These are phyloP conservation scores for Drosophila siamana DNA, from an alignment of 2,888 invertebrate genomes.

Conservation along the genomic window DNA sequence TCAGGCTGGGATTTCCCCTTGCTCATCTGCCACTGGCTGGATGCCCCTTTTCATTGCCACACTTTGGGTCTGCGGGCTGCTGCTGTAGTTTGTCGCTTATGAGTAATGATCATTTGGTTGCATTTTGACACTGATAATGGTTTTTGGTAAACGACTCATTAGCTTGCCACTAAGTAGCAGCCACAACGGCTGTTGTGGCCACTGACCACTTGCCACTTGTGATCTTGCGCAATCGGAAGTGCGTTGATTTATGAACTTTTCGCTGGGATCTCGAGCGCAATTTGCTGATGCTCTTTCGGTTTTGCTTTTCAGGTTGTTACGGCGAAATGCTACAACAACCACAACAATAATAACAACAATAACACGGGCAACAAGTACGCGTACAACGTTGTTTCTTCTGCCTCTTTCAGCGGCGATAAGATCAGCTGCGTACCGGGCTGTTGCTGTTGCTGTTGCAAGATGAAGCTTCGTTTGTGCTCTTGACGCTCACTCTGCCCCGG, in stretches of 20 bases:
- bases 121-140: conserved; percentile 78
- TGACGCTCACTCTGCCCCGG: conserved; percentile 25
- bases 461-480: conserved; percentile 14
- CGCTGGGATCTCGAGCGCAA: conserved; percentile 48
- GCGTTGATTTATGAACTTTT: conserved; percentile 71
- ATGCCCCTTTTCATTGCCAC: conserved; percentile 7
- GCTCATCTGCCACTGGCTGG: conserved; percentile 2
- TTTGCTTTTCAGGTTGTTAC: conserved; percentile 24
- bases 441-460: conserved; percentile 32
- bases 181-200: conserved; percentile 3
- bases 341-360: conserved; percentile 18
- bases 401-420: conserved; percentile 57
- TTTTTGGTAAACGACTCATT: conserved; percentile 77
- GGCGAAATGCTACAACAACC: conserved; percentile 14
- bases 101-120: conserved; percentile 65
- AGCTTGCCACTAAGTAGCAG: conserved; percentile 55
- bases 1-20: conserved; percentile 27
- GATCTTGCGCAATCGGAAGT: conserved; percentile 71
- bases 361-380: conserved; percentile 20
- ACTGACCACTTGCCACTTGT: conserved; percentile 21
- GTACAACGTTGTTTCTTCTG: conserved; percentile 24
- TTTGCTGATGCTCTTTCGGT: conserved; percentile 25
- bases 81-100: conserved; percentile 37
- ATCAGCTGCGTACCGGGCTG: conserved; percentile 23
- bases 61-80: conserved; percentile 1